Evolutionary conservation across 2,888 invertebrate genomes (phyloP).

Genomic region (Patella pellucida): DNA sequence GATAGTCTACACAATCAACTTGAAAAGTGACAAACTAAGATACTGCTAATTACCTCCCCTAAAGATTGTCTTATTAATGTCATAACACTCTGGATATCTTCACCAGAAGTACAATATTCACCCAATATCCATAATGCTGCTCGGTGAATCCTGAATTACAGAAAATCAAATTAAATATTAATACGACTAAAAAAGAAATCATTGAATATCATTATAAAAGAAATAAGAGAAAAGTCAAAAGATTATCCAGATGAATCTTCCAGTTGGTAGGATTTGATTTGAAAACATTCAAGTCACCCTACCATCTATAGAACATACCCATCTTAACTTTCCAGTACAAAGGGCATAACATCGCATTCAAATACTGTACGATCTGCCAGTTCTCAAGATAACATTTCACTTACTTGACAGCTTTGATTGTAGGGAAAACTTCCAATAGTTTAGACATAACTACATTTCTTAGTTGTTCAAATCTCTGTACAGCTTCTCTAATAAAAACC

Average conservation of each 20-base stretch:
- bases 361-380: too few species aligned
- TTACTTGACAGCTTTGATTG: constrained; percentile 87
- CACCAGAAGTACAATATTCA: constrained; percentile 87
- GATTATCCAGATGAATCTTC: too few species aligned
- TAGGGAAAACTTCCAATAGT: constrained; percentile 85
- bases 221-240: neutral
- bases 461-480: constrained; percentile 89
- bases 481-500: constrained; percentile 95
- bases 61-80: constrained; percentile 81
- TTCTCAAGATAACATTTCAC: constrained; percentile 22
- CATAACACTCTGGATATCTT: constrained; percentile 86
- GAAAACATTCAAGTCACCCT: too few species aligned
- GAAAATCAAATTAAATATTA: neutral
- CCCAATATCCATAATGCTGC: constrained; percentile 98
- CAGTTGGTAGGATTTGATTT: too few species aligned
- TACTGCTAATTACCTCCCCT: constrained; percentile 75
- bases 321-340: too few species aligned
- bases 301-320: too few species aligned
- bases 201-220: neutral
- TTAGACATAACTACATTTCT: constrained; percentile 79
- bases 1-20: too few species aligned
- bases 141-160: constrained; percentile 79
- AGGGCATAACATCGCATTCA: too few species aligned
- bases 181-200: neutral
- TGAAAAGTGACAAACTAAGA: too few species aligned